Evolutionary conservation across 2,797 vertebrate species (phyloP).

Genomic region (Smutsia gigantea): DNA sequence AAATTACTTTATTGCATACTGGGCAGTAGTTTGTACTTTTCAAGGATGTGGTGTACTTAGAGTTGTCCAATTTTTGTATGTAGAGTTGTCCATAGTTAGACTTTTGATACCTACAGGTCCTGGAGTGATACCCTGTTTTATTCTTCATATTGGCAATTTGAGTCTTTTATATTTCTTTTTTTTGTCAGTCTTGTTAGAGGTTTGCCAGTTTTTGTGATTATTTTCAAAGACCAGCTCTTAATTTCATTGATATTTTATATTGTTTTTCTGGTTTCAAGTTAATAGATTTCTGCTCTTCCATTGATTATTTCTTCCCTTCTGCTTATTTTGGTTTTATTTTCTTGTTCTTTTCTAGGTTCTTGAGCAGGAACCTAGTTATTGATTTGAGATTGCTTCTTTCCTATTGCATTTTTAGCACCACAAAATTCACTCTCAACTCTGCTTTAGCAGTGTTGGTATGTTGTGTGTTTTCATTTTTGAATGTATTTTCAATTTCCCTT

Average conservation of each 20-base stretch:
- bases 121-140: rapidly evolving
- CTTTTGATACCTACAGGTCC: rapidly evolving
- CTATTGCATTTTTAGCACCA: background rate
- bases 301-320: background rate
- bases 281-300: background rate
- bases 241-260: background rate
- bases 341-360: background rate
- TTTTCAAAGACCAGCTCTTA: background rate
- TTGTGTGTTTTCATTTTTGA: background rate
- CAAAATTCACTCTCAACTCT: background rate
- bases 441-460: background rate
- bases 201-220: background rate
- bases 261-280: background rate
- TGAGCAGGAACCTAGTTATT: background rate
- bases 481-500: background rate
- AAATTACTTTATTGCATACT: rapidly evolving
- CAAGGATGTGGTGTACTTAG: background rate
- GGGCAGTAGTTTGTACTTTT: rapidly evolving
- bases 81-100: background rate
- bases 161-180: background rate
- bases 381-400: background rate
- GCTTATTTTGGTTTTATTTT: background rate
- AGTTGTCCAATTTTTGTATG: too few species aligned
- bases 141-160: background rate
- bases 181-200: background rate